Conservation (phyloP, 2,888 invertebrate species). For the Drosophila buzzatii region DNA sequence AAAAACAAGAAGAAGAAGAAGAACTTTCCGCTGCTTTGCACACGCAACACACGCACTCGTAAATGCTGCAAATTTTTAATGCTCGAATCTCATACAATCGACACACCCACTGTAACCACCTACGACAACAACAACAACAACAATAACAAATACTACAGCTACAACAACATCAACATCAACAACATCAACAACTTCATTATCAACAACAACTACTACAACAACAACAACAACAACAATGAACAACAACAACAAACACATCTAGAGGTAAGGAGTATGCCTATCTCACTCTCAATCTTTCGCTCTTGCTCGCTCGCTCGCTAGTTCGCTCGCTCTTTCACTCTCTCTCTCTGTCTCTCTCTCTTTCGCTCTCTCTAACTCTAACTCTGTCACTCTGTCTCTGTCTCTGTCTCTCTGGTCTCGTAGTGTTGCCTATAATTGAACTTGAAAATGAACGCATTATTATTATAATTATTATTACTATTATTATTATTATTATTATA, state of each 20-base stretch:
- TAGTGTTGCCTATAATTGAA: conserved; percentile 45
- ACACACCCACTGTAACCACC: conserved; percentile 43
- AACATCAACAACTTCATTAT: conserved; percentile 39
- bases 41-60: conserved; percentile 54
- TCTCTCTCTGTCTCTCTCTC: conserved; percentile 29
- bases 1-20: neutral
- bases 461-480: conserved; percentile 13
- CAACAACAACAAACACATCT: conserved; percentile 59
- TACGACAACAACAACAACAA: conserved; percentile 35
- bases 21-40: conserved; percentile 57
- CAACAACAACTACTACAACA: conserved; percentile 52
- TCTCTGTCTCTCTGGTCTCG: conserved; percentile 38
- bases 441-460: conserved; percentile 22
- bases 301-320: conserved; percentile 28
- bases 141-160: conserved; percentile 6
- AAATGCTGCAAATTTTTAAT: conserved; percentile 48
- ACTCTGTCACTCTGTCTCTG: conserved; percentile 21
- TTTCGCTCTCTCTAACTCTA: conserved; percentile 24
- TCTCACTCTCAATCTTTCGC: conserved; percentile 39
- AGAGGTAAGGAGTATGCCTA: conserved; percentile 62
- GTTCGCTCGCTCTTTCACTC: conserved; percentile 15
- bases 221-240: conserved; percentile 35
- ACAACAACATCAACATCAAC: conserved; percentile 22
- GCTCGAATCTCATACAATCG: conserved; percentile 49
- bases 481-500: conserved; percentile 16